These are phyloP conservation scores for Echinops telfairi DNA, from an alignment of 2,113 vertebrate genomes.

Conservation along the genomic window DNA sequence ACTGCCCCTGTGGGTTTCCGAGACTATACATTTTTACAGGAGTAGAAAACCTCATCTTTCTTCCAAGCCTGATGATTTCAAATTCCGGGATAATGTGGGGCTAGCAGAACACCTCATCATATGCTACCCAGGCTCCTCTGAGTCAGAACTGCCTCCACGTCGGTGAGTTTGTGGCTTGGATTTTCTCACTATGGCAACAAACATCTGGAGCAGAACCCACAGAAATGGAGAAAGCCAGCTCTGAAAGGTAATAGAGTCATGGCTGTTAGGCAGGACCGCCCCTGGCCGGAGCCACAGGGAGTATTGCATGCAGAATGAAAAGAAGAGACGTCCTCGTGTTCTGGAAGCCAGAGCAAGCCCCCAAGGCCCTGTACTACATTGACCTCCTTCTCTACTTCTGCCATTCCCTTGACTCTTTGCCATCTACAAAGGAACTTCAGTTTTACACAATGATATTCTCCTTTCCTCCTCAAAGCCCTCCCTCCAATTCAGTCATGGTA, in stretches of 20 bases:
- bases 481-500: background rate
- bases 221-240: background rate
- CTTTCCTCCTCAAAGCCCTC: constrained; percentile 30
- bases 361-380: background rate
- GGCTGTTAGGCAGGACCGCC: background rate
- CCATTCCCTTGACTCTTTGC: constrained; percentile 23
- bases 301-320: constrained; percentile 20
- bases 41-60: no score
- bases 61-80: no score
- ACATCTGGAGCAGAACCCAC: background rate
- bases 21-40: no score
- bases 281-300: background rate
- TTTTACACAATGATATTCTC: constrained; percentile 35
- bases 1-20: no score
- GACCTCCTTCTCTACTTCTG: constrained; percentile 36
- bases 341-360: constrained; percentile 11
- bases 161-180: no score
- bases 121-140: no score
- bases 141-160: no score
- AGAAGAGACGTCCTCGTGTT: background rate
- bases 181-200: background rate
- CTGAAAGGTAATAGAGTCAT: rapidly evolving
- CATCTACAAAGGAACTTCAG: constrained; percentile 55
- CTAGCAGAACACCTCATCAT: no score
- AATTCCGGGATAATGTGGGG: no score